phyloP scores from a whole-genome alignment of 2,797 vertebrate genomes.

The Hephaestus fuliginosus region DNA sequence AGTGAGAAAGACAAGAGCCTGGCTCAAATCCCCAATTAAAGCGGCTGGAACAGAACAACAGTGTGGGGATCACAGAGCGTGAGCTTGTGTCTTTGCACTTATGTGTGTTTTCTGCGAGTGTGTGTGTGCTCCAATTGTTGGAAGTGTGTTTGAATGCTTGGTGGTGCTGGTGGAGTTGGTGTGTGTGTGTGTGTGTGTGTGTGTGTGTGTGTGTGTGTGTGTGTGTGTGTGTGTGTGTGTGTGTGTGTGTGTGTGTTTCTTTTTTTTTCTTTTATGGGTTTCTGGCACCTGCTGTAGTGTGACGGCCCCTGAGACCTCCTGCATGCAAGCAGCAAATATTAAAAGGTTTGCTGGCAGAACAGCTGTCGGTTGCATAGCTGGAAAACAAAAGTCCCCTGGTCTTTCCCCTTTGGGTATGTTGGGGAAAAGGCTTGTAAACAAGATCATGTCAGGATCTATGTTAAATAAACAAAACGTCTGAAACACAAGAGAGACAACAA shows the following conservation, averaged over 20 bases:
- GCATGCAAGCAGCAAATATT: conserved; percentile 69
- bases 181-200: conserved; percentile 18
- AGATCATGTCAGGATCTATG: conserved; percentile 8
- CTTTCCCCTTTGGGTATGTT: conserved; percentile 37
- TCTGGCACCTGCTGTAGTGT: conserved; percentile 74
- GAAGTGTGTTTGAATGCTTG: conserved; percentile 22
- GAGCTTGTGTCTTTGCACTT: conserved; percentile 44
- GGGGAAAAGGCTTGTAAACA: conserved; percentile 47
- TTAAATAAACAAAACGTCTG: conserved; percentile 25
- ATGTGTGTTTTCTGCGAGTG: conserved; percentile 34
- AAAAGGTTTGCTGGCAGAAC: conserved; percentile 74
- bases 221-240: conserved; percentile 27
- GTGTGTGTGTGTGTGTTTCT: background rate
- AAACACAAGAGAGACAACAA: background rate
- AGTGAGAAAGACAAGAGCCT: conserved; percentile 74
- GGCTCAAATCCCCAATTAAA: conserved; percentile 86
- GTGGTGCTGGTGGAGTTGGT: conserved; percentile 1
- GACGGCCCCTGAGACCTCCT: conserved; percentile 65
- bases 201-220: conserved; percentile 27
- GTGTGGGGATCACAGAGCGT: conserved; percentile 50
- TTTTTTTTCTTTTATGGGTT: conserved; percentile 45
- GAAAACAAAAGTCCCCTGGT: conserved; percentile 51
- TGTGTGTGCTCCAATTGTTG: conserved; percentile 22
- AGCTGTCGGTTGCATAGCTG: conserved; percentile 68
- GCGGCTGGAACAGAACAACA: conserved; percentile 78